Evolutionary conservation across 2,113 vertebrate genomes (phyloP).

Genomic region (Procavia capensis): DNA sequence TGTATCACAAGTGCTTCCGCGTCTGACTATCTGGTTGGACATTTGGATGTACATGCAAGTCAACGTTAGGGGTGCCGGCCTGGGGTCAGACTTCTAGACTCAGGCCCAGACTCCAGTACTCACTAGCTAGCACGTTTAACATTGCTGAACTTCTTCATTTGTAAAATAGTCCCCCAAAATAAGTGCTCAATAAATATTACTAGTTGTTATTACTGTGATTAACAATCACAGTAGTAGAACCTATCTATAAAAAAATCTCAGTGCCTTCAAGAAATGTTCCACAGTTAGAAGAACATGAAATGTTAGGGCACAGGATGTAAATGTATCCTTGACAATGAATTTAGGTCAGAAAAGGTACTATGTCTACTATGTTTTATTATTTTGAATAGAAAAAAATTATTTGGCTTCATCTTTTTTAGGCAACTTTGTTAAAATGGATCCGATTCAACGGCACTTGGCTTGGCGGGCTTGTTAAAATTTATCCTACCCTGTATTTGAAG

Average conservation of each 20-base stretch:
- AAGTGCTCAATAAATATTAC: not conserved
- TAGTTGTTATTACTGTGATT: not conserved
- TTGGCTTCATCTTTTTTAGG: not conserved
- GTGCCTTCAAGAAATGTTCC: not conserved
- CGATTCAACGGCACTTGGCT: too few species aligned
- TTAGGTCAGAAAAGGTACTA: not conserved
- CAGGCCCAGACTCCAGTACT: not conserved
- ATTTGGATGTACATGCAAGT: not conserved
- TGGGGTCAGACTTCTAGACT: not conserved
- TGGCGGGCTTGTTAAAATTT: too few species aligned
- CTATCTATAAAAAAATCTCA: not conserved
- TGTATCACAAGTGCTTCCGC: too few species aligned
- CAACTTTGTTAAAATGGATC: not conserved
- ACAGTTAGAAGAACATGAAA: not conserved
- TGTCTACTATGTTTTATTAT: not conserved
- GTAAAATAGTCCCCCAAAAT: not conserved
- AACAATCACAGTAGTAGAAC: not conserved
- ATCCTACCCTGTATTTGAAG: too few species aligned
- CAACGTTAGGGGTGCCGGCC: not conserved
- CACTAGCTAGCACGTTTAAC: too few species aligned
- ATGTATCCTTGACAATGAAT: not conserved
- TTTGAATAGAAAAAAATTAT: too few species aligned
- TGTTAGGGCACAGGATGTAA: not conserved
- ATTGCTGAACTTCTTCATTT: not conserved
- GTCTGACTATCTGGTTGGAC: not conserved